Percentiles rank a stretch among this genome's conserved stretches.
Conservation (phyloP, 2,797 vertebrate species). For the Carcharodon carcharias region DNA sequence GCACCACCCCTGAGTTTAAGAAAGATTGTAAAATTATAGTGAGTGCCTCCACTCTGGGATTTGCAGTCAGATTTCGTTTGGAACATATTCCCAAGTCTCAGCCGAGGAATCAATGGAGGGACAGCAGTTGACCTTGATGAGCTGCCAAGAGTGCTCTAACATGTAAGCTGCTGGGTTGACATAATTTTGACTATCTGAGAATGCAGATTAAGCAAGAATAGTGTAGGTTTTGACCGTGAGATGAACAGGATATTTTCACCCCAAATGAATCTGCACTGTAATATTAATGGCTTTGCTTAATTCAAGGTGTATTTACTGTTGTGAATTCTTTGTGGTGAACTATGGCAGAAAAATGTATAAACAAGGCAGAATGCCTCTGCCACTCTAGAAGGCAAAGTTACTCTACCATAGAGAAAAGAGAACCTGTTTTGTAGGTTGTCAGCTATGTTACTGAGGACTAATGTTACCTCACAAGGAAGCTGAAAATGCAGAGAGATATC, state of each 20-base stretch:
- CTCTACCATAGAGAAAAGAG: not conserved
- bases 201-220: too few relatives aligned
- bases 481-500: not conserved
- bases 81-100: not conserved
- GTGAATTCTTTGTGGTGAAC: too few relatives aligned
- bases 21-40: too few relatives aligned
- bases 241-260: too few relatives aligned
- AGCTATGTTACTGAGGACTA: not conserved
- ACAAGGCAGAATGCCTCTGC: not conserved
- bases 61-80: not conserved
- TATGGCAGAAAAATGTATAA: not conserved
- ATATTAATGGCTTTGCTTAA: too few relatives aligned
- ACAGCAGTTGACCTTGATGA: not conserved
- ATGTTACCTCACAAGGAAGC: not conserved
- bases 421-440: not conserved
- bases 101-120: not conserved
- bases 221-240: too few relatives aligned
- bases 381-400: too few relatives aligned
- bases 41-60: not conserved
- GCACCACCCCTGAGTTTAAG: too few relatives aligned
- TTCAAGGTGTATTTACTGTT: too few relatives aligned
- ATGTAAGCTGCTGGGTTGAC: not conserved
- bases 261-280: too few relatives aligned
- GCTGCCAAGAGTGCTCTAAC: not conserved
- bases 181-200: too few relatives aligned